Percentiles rank a stretch among this genome's conserved stretches.
phyloP scores from a whole-genome alignment of 2,888 invertebrate species.

The Ormyrus thymus region DNA sequence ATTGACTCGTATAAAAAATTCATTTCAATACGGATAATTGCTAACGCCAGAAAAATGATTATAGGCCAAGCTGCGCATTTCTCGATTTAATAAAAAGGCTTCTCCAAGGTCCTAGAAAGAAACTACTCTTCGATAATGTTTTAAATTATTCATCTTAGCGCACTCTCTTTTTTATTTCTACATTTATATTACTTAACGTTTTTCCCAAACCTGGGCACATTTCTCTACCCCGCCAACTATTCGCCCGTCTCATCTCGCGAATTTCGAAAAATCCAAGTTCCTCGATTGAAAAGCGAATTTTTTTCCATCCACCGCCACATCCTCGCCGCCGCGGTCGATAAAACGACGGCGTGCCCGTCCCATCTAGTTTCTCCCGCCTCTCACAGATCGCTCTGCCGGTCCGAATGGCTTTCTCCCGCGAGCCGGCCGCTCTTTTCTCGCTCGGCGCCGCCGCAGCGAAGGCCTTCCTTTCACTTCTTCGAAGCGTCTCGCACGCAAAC shows the following conservation, averaged over 20 bases:
- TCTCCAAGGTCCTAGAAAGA: no score
- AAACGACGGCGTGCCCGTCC: background rate
- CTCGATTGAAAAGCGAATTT: background rate
- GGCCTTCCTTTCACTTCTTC: conserved; percentile 61
- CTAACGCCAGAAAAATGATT: no score
- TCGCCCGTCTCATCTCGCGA: background rate
- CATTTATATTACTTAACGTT: no score
- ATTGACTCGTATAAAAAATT: no score
- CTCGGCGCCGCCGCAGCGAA: conserved; percentile 17
- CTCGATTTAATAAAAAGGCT: no score
- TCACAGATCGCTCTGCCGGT: conserved; percentile 52
- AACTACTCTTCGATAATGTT: no score
- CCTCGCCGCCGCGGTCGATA: conserved; percentile 15
- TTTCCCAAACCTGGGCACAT: no score
- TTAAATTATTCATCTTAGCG: no score
- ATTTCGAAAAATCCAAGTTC: background rate
- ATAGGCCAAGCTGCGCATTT: no score
- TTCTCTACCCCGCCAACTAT: no score
- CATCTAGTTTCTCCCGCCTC: conserved; percentile 14
- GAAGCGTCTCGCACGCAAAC: conserved; percentile 11
- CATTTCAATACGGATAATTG: no score
- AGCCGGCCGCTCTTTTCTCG: background rate
- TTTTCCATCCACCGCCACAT: background rate
- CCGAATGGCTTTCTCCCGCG: conserved; percentile 29
- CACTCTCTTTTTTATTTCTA: no score